Conservation (phyloP, 2,113 vertebrate species). For the Heterocephalus glaber region DNA sequence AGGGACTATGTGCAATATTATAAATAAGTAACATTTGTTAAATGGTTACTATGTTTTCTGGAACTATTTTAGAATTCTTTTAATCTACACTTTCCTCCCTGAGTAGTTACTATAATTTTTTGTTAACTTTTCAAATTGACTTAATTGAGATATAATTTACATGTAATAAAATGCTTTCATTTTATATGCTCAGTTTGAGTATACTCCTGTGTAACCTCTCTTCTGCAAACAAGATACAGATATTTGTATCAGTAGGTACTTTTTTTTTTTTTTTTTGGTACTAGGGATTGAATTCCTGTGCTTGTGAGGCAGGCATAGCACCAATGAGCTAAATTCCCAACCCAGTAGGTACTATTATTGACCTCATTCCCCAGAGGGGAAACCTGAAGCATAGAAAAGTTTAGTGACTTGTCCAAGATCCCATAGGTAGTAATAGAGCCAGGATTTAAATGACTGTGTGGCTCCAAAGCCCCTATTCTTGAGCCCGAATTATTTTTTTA, state of each 20-base stretch:
- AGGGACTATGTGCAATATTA: background rate
- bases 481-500: background rate
- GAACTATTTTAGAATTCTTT: slow-evolving; percentile 54
- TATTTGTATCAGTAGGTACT: background rate
- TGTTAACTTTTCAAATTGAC: background rate
- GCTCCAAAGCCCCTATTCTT: background rate
- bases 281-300: too few relatives aligned
- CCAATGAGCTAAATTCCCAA: too few relatives aligned
- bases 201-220: background rate
- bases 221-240: background rate
- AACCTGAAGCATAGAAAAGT: background rate
- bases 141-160: slow-evolving; percentile 54
- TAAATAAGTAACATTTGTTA: slow-evolving; percentile 39
- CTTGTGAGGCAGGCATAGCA: too few relatives aligned
- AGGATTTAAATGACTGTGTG: slow-evolving; percentile 20
- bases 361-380: slow-evolving; percentile 1
- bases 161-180: slow-evolving; percentile 31
- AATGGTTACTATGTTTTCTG: slow-evolving; percentile 48
- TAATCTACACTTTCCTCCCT: slow-evolving; percentile 18
- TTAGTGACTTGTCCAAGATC: slow-evolving; percentile 6
- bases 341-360: background rate
- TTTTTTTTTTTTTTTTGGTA: too few relatives aligned
- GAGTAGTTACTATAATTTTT: slow-evolving; percentile 35
- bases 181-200: slow-evolving; percentile 32
- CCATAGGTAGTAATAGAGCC: slow-evolving; percentile 3